Evolutionary conservation across 1,140 invertebrate genomes (phyloP).

Genomic region (Cotesia glomerata): DNA sequence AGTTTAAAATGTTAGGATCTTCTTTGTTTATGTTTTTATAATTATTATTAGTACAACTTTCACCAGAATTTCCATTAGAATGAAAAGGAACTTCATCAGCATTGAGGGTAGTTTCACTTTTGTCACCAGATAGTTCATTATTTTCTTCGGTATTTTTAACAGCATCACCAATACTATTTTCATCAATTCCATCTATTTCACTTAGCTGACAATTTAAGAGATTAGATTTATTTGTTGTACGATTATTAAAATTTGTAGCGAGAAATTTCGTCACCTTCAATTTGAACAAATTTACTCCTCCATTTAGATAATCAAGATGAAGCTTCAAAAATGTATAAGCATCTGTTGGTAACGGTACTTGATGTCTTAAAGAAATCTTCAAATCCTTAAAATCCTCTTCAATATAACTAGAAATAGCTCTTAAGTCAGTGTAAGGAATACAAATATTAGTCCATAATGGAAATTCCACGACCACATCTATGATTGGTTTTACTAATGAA

Average conservation of each 20-base stretch:
- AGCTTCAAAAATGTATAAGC: neutral
- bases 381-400: neutral
- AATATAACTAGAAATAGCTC: neutral
- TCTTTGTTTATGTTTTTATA: neutral
- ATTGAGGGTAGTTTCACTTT: neutral
- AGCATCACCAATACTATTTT: too few relatives aligned
- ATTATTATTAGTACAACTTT: neutral
- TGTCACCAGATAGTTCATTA: neutral
- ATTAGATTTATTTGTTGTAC: neutral
- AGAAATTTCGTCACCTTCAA: neutral
- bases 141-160: neutral
- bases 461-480: neutral
- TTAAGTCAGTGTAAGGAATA: neutral
- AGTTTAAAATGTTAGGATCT: neutral
- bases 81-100: neutral
- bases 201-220: neutral
- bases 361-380: neutral
- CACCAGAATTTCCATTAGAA: neutral
- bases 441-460: neutral
- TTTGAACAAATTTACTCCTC: neutral
- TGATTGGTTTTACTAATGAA: neutral
- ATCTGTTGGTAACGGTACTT: neutral
- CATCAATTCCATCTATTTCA: neutral
- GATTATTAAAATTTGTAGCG: neutral
- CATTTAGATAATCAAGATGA: neutral